Conservation (phyloP, 1,140 invertebrate species). For the Calosoma granatense region DNA sequence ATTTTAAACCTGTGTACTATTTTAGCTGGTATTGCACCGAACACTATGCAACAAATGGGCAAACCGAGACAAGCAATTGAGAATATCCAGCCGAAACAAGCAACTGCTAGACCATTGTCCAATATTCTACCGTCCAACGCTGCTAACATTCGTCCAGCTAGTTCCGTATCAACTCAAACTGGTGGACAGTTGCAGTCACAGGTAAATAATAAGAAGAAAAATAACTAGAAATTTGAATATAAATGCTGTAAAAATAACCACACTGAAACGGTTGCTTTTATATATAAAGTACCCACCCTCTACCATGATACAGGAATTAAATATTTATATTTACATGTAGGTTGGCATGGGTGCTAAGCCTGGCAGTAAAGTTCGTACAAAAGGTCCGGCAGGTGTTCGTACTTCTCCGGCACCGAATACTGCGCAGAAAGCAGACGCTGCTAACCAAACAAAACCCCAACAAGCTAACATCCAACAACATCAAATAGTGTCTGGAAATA, state of each 20-base stretch:
- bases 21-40: slow-evolving; percentile 4
- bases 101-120: slow-evolving; percentile 43
- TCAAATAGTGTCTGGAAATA: slow-evolving; percentile 28
- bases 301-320: background rate
- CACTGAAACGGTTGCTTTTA: slow-evolving; percentile 25
- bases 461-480: slow-evolving; percentile 33
- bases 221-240: background rate
- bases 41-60: slow-evolving; percentile 41
- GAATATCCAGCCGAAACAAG: slow-evolving; percentile 40
- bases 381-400: slow-evolving; percentile 42
- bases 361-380: slow-evolving; percentile 35
- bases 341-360: slow-evolving; percentile 38
- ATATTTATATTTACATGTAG: slow-evolving; percentile 17
- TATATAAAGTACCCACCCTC: slow-evolving; percentile 11
- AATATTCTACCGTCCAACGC: slow-evolving; percentile 57
- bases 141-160: slow-evolving; percentile 56
- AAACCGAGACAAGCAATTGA: slow-evolving; percentile 42
- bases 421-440: slow-evolving; percentile 52
- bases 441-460: slow-evolving; percentile 54
- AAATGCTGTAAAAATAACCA: background rate
- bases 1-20: slow-evolving; percentile 6
- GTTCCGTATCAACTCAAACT: slow-evolving; percentile 69
- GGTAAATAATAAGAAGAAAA: slow-evolving; percentile 28
- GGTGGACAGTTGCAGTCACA: slow-evolving; percentile 50
- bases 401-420: slow-evolving; percentile 47